Conservation (phyloP, 2,888 invertebrate genomes). For the Heliconius cydno region DNA sequence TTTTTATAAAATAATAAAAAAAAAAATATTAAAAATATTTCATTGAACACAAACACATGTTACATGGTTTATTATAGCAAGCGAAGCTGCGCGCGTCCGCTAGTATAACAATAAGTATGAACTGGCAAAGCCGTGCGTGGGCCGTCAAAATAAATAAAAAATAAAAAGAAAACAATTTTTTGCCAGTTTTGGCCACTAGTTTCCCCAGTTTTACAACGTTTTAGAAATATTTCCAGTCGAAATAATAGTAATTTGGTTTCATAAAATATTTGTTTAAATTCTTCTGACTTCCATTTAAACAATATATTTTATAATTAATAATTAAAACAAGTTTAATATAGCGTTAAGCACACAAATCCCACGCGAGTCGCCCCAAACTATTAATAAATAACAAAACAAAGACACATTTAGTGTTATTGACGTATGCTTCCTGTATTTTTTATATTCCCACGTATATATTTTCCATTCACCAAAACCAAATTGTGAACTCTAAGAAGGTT, state of each 20-base stretch:
- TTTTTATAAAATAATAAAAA: too few species aligned
- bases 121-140: too few species aligned
- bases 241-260: neutral
- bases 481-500: conserved; percentile 10
- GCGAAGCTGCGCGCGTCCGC: too few species aligned
- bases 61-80: too few species aligned
- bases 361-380: conserved; percentile 9
- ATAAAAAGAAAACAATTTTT: neutral
- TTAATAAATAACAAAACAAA: conserved; percentile 2
- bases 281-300: neutral
- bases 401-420: conserved; percentile 20
- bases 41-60: too few species aligned
- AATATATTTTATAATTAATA: neutral
- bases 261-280: neutral
- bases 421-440: conserved; percentile 5
- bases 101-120: too few species aligned
- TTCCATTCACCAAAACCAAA: conserved; percentile 20
- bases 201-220: neutral
- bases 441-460: conserved; percentile 19
- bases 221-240: neutral
- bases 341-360: conserved; percentile 13
- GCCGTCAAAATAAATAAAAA: too few species aligned
- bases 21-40: too few species aligned
- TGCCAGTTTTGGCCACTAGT: neutral
- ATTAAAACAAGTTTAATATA: neutral